These are phyloP conservation scores for Morpho deidamia DNA, from an alignment of 2,888 invertebrate genomes.

Conservation along the genomic window DNA sequence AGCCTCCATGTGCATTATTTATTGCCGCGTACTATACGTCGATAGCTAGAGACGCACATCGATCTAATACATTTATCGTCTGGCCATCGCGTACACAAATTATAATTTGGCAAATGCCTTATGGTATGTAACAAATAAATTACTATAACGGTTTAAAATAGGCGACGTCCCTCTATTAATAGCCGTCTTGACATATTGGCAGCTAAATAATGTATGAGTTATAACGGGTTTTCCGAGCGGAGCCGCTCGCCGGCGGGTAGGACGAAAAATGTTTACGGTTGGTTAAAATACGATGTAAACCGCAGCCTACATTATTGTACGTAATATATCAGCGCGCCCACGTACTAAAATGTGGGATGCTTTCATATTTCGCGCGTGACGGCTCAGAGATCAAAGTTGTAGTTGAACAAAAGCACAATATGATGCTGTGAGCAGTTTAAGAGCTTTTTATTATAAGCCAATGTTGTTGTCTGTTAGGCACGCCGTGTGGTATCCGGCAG, in stretches of 20 bases:
- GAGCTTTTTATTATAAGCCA: no score
- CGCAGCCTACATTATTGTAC: conserved; percentile 26
- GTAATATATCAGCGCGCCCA: conserved; percentile 26
- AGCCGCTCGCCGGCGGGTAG: conserved; percentile 1
- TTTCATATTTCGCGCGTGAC: no score
- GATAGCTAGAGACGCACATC: no score
- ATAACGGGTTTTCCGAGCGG: conserved; percentile 7
- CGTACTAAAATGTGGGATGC: background rate
- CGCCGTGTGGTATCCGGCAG: no score
- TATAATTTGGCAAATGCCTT: conserved; percentile 1
- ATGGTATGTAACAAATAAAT: background rate
- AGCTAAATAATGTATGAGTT: conserved; percentile 13
- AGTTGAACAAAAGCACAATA: background rate
- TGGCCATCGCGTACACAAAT: background rate
- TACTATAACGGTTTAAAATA: conserved; percentile 2
- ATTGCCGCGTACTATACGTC: no score
- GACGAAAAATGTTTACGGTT: conserved; percentile 24
- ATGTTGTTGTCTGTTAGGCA: no score
- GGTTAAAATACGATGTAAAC: conserved; percentile 32
- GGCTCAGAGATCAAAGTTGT: background rate
- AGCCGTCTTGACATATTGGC: conserved; percentile 14
- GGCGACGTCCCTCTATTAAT: conserved; percentile 11
- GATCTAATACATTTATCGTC: background rate
- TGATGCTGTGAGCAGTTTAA: no score
- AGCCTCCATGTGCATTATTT: no score